phyloP scores from a whole-genome alignment of 2,113 vertebrate species.

The Stigmatopora nigra region DNA sequence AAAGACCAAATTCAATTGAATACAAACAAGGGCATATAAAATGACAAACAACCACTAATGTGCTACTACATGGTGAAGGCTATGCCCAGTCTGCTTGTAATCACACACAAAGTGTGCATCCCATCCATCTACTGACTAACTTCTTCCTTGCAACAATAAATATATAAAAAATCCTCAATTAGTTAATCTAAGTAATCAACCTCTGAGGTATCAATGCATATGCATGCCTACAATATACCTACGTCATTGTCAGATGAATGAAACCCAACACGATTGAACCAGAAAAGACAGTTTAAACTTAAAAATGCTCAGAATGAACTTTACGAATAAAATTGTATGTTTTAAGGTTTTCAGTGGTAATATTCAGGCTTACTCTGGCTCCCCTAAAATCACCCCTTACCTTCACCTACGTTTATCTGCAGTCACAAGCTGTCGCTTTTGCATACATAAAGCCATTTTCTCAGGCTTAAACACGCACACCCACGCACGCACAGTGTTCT shows the following conservation, averaged over 20 bases:
- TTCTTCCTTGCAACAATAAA: too few species aligned
- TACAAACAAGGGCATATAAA: background rate
- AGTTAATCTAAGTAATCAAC: too few species aligned
- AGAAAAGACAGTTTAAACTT: constrained; percentile 1
- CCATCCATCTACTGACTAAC: too few species aligned
- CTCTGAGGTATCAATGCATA: too few species aligned
- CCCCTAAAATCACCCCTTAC: background rate
- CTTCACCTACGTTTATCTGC: constrained; percentile 3
- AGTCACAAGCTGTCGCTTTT: constrained; percentile 12
- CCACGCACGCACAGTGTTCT: constrained; percentile 15
- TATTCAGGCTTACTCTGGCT: constrained; percentile 40
- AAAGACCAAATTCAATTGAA: background rate
- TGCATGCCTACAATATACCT: too few species aligned
- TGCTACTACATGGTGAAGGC: too few species aligned
- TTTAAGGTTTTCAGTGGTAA: constrained; percentile 28
- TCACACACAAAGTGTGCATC: too few species aligned
- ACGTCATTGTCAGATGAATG: background rate
- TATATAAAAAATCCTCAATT: too few species aligned
- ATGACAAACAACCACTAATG: too few species aligned
- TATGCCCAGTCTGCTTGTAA: too few species aligned
- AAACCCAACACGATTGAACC: background rate
- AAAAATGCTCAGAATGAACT: too few species aligned
- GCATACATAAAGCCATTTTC: constrained; percentile 10
- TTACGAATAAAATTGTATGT: background rate
- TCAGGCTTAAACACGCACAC: constrained; percentile 16